Evolutionary conservation across 1,140 invertebrate genomes (phyloP).

Genomic region (Tachypleus tridentatus): DNA sequence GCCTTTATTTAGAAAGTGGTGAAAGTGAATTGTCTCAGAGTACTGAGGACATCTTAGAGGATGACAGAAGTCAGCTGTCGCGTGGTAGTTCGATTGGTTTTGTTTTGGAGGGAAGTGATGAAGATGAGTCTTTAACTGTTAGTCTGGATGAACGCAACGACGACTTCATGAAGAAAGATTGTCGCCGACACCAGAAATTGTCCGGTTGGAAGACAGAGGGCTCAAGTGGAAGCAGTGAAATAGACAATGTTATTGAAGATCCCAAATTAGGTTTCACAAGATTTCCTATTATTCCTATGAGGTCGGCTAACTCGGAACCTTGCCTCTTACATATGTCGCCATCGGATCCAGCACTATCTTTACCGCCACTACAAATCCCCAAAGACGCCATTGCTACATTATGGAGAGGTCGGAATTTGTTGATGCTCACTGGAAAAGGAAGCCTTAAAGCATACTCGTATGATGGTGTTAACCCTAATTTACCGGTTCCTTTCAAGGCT

Average conservation of each 20-base stretch:
- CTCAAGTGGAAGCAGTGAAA: conserved; percentile 18
- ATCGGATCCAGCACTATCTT: no score
- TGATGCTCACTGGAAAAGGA: conserved; percentile 10
- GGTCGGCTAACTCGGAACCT: conserved; percentile 15
- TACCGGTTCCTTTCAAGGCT: conserved; percentile 22
- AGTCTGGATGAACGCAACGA: conserved; percentile 11
- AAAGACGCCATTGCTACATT: not conserved
- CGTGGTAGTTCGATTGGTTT: no score
- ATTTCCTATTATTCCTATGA: not conserved
- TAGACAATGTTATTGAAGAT: conserved; percentile 21
- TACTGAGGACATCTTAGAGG: no score
- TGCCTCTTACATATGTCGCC: not conserved
- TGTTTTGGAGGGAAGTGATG: not conserved
- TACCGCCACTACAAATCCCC: not conserved
- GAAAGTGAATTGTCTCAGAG: no score
- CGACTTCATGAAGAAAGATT: conserved; percentile 10
- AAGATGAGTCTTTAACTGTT: not conserved
- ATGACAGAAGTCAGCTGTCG: no score
- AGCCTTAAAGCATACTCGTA: conserved; percentile 22
- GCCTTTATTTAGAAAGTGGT: no score
- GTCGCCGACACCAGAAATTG: no score
- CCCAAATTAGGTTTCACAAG: conserved; percentile 2
- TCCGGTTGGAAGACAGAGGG: conserved; percentile 13
- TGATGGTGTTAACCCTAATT: conserved; percentile 22
- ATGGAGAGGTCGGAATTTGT: not conserved